Conservation (phyloP, 2,113 vertebrate species). For the Origma solitaria region DNA sequence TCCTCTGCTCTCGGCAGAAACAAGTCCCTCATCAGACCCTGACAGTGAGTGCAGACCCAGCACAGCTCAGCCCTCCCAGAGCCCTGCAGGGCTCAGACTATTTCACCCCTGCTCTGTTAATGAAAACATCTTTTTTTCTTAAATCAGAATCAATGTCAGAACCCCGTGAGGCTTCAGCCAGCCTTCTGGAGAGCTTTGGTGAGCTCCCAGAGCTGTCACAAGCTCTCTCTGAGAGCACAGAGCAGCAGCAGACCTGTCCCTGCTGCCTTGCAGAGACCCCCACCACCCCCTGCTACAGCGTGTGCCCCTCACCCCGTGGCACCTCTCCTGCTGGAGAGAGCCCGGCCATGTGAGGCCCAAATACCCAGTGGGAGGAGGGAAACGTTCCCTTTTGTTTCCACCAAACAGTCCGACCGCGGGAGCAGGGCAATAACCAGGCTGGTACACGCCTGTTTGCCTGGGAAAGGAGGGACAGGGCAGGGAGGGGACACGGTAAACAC, state of each 20-base stretch:
- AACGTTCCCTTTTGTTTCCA: neutral
- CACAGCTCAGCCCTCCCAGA: neutral
- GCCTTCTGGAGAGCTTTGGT: neutral
- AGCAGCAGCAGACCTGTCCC: neutral
- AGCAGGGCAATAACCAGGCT: neutral
- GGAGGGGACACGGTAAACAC: neutral
- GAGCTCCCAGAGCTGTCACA: neutral
- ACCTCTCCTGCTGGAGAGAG: neutral
- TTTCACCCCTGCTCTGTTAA: neutral
- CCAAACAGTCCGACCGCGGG: neutral
- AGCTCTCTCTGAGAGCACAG: fast-evolving
- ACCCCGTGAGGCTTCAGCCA: neutral
- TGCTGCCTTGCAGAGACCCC: neutral
- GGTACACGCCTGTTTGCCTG: neutral
- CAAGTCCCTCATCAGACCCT: fast-evolving
- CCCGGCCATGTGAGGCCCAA: neutral
- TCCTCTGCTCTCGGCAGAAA: neutral
- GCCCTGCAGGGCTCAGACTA: neutral
- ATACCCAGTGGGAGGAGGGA: neutral
- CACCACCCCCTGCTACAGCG: fast-evolving
- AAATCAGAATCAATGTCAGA: neutral
- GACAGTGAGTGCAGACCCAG: neutral
- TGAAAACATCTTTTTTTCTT: neutral
- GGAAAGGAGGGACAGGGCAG: neutral
- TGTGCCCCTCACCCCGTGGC: neutral